These are phyloP conservation scores for Drosophila putrida DNA, from an alignment of 2,888 invertebrate genomes.

Conservation along the genomic window DNA sequence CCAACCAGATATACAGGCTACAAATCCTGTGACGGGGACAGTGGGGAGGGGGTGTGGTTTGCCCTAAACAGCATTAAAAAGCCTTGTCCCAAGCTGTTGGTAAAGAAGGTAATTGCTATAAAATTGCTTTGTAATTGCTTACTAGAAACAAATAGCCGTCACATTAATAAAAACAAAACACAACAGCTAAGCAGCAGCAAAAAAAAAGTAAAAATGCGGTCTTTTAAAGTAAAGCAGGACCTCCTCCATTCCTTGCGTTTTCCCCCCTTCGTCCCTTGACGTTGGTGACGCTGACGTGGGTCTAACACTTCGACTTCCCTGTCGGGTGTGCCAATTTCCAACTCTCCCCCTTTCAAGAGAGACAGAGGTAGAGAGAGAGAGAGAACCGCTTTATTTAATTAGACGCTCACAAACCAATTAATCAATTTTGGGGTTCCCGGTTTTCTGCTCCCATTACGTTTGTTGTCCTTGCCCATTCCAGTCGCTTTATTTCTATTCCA, in stretches of 20 bases:
- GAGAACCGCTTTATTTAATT: conserved; percentile 82
- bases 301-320: conserved; percentile 46
- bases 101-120: conserved; percentile 74
- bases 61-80: conserved; percentile 62
- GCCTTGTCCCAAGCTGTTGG: conserved; percentile 76
- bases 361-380: conserved; percentile 18
- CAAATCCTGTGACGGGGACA: not conserved
- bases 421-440: conserved; percentile 75
- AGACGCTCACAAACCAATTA: conserved; percentile 84
- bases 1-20: conserved; percentile 15
- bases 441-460: conserved; percentile 7
- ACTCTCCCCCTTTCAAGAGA: conserved; percentile 6
- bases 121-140: conserved; percentile 79
- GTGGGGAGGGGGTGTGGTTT: conserved; percentile 46
- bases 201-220: conserved; percentile 65
- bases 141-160: conserved; percentile 79
- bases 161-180: conserved; percentile 70
- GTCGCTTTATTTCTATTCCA: conserved; percentile 12
- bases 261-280: conserved; percentile 23
- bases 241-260: not conserved
- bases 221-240: conserved; percentile 54
- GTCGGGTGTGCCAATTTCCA: conserved; percentile 30
- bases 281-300: conserved; percentile 60
- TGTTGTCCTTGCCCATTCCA: not conserved
- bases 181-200: conserved; percentile 1